Evolutionary conservation across 2,797 vertebrate genomes (phyloP), one percentile per base, ranked within the genome.

Genomic region (Danio kyathit): DNA sequence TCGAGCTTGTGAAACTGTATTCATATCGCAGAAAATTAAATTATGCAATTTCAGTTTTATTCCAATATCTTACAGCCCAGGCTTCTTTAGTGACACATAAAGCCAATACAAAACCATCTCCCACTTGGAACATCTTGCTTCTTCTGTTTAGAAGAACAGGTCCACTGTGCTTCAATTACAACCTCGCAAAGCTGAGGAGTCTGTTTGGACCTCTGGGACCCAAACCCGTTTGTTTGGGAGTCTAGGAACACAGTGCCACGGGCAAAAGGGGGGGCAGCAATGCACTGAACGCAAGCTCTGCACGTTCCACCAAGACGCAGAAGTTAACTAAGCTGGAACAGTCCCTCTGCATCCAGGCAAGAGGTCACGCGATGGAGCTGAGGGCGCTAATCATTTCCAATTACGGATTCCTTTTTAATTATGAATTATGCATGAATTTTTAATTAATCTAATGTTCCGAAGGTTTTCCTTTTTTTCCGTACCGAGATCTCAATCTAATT

Each of bases 381-480:
- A 89, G 89, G 91, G 92, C 86, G 89, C 91, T 94, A 93, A 94
- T 94, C 92, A 93, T 93, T 92, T 92, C 91, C 93, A 94, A 94
- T 95, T 94, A 94, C 90, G 85, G 92, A 95, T 94, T 94, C 93
- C 90, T 93, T 94, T 94, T 94, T 94, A 94, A 95, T 94, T 94
- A 95, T 94, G 93, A 95, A 95, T 95, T 94, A 95, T 95, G 94
- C 93, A 95, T 95, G 91, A 77, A 94, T 94, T 95, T 94, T 95
- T 95, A 95, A 95, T 95, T 95, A 94, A 95, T 94, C 92, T 93
- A 94, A 95, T 94, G 93, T 94, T 95, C 89, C 89, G 88, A 90
- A 90, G 90, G 87, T 94, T 92, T 91, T 90, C 86, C 16, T 54
- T 63, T 65, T 82, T 76, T 65, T 87, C 85, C 59, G 76, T 86